Evolutionary conservation across 92 coral and sea anemone genomes (phyloP), one percentile per base, ranked within the genome.

Genomic region (Meandrina meandrites): DNA sequence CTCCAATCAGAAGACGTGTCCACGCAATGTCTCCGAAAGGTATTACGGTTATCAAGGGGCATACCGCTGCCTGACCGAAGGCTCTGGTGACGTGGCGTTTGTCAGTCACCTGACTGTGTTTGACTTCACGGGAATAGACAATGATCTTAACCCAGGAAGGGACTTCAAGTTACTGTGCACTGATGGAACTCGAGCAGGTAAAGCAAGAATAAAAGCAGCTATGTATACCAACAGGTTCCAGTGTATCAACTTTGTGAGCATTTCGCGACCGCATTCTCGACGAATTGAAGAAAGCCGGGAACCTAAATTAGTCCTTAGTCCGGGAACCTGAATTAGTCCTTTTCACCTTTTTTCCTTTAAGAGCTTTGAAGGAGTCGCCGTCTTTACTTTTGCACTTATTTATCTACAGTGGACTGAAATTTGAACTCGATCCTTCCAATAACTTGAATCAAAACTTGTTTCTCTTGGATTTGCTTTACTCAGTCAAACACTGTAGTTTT

Each of bases 71-170:
- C 35, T 92, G 80, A 87, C 86, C 0, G 91, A 90, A 48, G 88
- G 80, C 84, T 79, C 80, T 67, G 93, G 87, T 48, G 83, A 92
- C 37, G 91, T 92, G 22, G 79, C 90, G 53, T 92, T 92, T 68
- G 93, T 90, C 67, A 86, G 84, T n/a, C 93, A 92, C 40, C 82
- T 84, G 9, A 92, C 93, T 31, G 95, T 92, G 37, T 92, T 92
- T 45, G 86, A 90, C 24, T 87, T 37, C 62, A 92, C 93, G 62
- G 95, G 95, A 35, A 15, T 22, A 22, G 72, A 69, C 19, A 92
- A 90, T 67, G 88, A 88, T 51, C 79, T 92, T 71, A 90, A 92
- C 51, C 93, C 95, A 50, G 95, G 95, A 67, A 75, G 9, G 16
- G 90, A 92, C 57, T 92, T 92, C 71, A 74, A 76, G 24, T 76